phyloP scores from a whole-genome alignment of 2,797 vertebrate species.

The Vipera latastei region DNA sequence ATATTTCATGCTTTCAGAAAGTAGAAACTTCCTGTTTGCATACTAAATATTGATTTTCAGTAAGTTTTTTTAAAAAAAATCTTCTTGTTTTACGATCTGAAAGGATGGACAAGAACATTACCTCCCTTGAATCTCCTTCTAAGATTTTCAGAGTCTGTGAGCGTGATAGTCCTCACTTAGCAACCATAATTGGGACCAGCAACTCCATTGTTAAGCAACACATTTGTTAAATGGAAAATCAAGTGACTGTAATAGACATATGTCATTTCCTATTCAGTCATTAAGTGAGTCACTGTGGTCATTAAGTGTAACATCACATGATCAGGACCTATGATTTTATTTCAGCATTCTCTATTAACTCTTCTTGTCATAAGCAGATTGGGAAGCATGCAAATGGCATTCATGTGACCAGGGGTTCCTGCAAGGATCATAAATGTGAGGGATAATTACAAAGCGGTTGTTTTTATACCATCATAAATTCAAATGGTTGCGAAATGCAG shows the following conservation, averaged over 20 bases:
- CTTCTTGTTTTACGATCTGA: background rate
- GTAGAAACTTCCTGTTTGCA: background rate
- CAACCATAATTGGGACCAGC: background rate
- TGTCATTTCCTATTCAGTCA: background rate
- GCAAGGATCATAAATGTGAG: background rate
- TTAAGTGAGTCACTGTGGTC: background rate
- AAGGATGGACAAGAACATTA: background rate
- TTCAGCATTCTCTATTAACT: background rate
- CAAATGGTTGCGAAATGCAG: background rate
- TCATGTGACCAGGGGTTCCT: background rate
- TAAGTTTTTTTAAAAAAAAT: background rate
- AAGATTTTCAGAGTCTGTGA: background rate
- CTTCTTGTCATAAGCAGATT: background rate
- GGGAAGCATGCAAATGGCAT: background rate
- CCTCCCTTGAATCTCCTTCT: background rate
- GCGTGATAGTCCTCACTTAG: background rate
- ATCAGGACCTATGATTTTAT: background rate
- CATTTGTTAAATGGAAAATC: background rate
- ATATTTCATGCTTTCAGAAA: background rate
- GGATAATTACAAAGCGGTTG: background rate
- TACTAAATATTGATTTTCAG: background rate
- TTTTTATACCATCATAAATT: background rate
- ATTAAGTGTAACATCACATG: background rate
- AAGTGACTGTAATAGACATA: background rate
- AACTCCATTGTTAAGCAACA: background rate